These are phyloP conservation scores for Bufo gargarizans DNA, from an alignment of 2,113 vertebrate species.

Conservation along the genomic window DNA sequence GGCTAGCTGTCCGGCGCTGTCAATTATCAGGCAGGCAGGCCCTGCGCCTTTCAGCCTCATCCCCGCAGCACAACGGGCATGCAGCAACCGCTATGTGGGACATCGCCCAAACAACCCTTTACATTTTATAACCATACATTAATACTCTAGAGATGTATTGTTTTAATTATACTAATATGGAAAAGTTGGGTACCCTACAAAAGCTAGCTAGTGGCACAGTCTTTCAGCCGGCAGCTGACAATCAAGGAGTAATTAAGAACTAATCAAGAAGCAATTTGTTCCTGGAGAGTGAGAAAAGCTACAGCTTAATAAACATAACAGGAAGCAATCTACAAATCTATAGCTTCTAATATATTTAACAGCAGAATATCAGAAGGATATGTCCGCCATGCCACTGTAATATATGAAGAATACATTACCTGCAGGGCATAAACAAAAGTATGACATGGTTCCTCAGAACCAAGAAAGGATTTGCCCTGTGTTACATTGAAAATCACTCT, in stretches of 20 bases:
- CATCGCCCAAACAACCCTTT: neutral
- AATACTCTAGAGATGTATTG: neutral
- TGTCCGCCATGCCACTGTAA: neutral
- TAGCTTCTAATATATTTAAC: constrained; percentile 7
- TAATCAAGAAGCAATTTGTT: constrained; percentile 59
- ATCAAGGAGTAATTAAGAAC: constrained; percentile 58
- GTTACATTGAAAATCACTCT: too few species aligned
- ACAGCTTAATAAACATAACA: constrained; percentile 49
- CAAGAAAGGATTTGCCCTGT: too few species aligned
- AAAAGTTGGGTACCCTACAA: constrained; percentile 25
- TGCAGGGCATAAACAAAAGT: neutral
- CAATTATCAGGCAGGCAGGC: too few species aligned
- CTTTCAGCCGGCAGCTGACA: constrained; percentile 49
- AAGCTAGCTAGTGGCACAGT: constrained; percentile 16
- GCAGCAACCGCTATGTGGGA: too few species aligned
- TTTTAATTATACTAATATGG: neutral
- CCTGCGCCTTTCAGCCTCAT: too few species aligned
- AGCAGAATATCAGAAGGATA: neutral
- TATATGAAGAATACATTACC: neutral
- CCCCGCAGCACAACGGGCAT: too few species aligned
- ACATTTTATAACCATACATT: neutral
- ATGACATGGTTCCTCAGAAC: neutral
- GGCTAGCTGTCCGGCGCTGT: too few species aligned
- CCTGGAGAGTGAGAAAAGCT: constrained; percentile 44
- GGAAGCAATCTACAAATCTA: constrained; percentile 24